Evolutionary conservation across 1,140 invertebrate genomes (phyloP).

Genomic region (Hormaphis cornu): DNA sequence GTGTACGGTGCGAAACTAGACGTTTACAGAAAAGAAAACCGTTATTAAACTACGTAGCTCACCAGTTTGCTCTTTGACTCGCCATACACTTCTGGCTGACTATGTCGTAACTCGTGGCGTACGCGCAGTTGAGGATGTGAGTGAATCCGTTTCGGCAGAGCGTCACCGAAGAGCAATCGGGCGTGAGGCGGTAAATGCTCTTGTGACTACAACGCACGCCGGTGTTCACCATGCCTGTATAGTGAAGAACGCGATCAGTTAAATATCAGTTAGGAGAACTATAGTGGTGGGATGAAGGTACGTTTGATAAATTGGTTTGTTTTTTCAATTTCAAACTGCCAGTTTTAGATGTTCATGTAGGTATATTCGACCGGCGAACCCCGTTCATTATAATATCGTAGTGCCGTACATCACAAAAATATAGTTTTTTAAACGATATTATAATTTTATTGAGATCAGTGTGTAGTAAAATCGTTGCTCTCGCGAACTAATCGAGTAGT

Average conservation of each 20-base stretch:
- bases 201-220: conserved; percentile 33
- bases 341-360: no score
- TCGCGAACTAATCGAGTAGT: no score
- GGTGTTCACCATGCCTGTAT: conserved; percentile 34
- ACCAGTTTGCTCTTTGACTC: conserved; percentile 37
- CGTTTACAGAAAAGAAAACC: no score
- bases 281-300: no score
- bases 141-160: conserved; percentile 36
- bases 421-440: no score
- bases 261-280: not conserved
- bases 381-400: not conserved
- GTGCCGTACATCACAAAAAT: no score
- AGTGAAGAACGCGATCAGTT: not conserved
- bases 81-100: conserved; percentile 35
- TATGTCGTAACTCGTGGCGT: conserved; percentile 36
- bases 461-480: no score
- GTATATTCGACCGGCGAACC: not conserved
- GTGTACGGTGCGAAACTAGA: no score
- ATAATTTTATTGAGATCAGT: no score
- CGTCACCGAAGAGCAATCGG: conserved; percentile 37
- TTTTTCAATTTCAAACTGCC: no score
- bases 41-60: no score
- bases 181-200: conserved; percentile 36
- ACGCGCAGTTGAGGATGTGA: conserved; percentile 36
- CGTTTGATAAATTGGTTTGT: no score